These are phyloP conservation scores for Drosophila atripex DNA, from an alignment of 2,888 invertebrate genomes.

Conservation along the genomic window DNA sequence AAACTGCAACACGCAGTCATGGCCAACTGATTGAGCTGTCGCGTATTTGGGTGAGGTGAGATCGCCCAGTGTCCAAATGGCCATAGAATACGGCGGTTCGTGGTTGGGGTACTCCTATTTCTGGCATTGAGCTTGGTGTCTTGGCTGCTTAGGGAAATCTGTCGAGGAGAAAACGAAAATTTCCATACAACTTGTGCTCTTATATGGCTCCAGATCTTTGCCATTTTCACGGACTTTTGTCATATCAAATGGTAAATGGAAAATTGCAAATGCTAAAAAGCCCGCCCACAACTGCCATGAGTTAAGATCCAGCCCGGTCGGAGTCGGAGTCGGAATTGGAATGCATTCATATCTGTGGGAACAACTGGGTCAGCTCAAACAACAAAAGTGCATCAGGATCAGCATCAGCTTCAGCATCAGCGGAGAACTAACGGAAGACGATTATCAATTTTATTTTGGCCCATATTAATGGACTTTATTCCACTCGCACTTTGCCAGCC, in stretches of 20 bases:
- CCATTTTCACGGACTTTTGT: constrained; percentile 52
- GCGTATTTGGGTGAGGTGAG: constrained; percentile 71
- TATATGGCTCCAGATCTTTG: constrained; percentile 58
- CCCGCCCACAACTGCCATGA: constrained; percentile 38
- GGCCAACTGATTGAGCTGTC: constrained; percentile 79
- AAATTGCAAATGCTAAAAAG: constrained; percentile 15
- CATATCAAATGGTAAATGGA: constrained; percentile 43
- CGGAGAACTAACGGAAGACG: constrained; percentile 23
- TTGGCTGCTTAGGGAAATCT: constrained; percentile 49
- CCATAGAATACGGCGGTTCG: constrained; percentile 21
- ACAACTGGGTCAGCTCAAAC: constrained; percentile 38
- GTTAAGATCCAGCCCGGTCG: constrained; percentile 8
- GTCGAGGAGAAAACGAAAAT: constrained; percentile 54
- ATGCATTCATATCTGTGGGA: constrained; percentile 35
- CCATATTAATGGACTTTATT: constrained; percentile 41
- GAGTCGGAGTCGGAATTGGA: constrained; percentile 3
- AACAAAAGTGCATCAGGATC: constrained; percentile 40
- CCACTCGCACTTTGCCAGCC: constrained; percentile 21
- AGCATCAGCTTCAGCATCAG: constrained; percentile 21
- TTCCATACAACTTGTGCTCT: constrained; percentile 49
- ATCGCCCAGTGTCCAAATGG: constrained; percentile 69
- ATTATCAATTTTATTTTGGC: constrained; percentile 30
- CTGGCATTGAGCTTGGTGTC: constrained; percentile 57
- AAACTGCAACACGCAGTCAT: constrained; percentile 67
- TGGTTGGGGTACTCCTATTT: constrained; percentile 29